Base-by-base conservation (phyloP, 2,888 invertebrate species). In the Lasius platythorax region DNA sequence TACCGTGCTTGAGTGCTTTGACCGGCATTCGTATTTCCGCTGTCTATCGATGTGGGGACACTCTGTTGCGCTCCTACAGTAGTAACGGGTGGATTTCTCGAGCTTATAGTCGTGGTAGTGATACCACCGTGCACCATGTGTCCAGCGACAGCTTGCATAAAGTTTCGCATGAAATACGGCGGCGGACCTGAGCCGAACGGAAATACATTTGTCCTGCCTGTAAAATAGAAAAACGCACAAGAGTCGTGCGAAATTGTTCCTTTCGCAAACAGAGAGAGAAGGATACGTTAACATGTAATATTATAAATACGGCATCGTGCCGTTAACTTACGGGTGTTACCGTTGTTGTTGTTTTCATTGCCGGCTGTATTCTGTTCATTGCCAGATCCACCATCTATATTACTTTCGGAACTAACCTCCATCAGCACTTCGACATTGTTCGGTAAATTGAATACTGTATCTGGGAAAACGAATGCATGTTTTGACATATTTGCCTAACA, bases 401-500 rank as follows among this genome's bases (percentile, higher is more conserved):
- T 93, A 93, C 95, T 95, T 92, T 96, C 96, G 30, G 96, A 95
- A 66, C 95, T 96, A 76, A 96, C 95, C 92, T 96, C 97, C 96
- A 97, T 96, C 90, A 96, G 95, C 85, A 97, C 96, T 90, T 96
- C 96, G 82, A 96, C 95, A 91, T 96, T 96, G 88, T 94, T 93
- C 56, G 95, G 92, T 61, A 95, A 90, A 85, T 94, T 94, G 75
- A 95, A 93, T 50, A 94, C 89, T 72, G 93, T 91, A 85, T 92
- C 93, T 92, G 68, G 6, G 82, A 85, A 85, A 76, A 64, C 37
- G 67, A 50, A 74, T 11, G 11, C 75, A 33, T 43, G 9, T 58
- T 70, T 11, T 18, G 12, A 68, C 5, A 23, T 12, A 33, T 15
- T 46, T 40, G 23, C 18, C 18, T 46, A 37, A 12, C 15, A 72